These are phyloP conservation scores for Percina caprodes DNA, from an alignment of 2,113 vertebrate genomes.

Conservation along the genomic window DNA sequence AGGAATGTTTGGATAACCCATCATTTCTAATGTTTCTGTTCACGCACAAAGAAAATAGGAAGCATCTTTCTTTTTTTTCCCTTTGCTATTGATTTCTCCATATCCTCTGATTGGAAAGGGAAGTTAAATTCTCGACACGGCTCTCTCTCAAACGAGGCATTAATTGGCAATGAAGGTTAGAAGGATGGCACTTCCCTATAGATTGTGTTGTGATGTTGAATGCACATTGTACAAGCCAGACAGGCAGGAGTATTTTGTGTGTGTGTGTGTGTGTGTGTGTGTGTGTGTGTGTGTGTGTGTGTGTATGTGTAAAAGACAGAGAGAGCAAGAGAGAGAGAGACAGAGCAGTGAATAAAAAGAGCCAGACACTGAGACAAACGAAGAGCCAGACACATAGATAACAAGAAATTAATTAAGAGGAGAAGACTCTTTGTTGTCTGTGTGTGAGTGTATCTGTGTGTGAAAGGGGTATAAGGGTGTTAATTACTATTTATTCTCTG, in stretches of 20 bases:
- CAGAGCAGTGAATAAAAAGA: neutral
- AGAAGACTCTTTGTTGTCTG: neutral
- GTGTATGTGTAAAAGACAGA: neutral
- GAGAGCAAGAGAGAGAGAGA: conserved; percentile 1
- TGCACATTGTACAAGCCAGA: conserved; percentile 16
- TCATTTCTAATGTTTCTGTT: conserved; percentile 51
- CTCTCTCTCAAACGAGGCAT: conserved; percentile 46
- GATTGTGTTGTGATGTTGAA: conserved; percentile 40
- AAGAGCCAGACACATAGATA: conserved; percentile 34
- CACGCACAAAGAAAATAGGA: conserved; percentile 48
- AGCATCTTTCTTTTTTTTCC: conserved; percentile 58
- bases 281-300: neutral
- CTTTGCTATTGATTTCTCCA: conserved; percentile 61
- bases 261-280: neutral
- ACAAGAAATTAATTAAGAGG: conserved; percentile 46
- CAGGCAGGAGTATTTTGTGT: conserved; percentile 11
- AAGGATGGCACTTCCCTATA: conserved; percentile 31
- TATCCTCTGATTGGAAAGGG: conserved; percentile 59
- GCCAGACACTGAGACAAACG: conserved; percentile 32
- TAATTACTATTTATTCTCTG: conserved; percentile 57
- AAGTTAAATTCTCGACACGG: conserved; percentile 35
- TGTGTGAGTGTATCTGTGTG: conserved; percentile 13
- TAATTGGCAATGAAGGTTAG: conserved; percentile 60
- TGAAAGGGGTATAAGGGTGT: conserved; percentile 18
- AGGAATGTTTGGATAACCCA: conserved; percentile 23